Evolutionary conservation across 2,113 vertebrate species (phyloP).

Genomic region (Poeciliopsis retropinna): DNA sequence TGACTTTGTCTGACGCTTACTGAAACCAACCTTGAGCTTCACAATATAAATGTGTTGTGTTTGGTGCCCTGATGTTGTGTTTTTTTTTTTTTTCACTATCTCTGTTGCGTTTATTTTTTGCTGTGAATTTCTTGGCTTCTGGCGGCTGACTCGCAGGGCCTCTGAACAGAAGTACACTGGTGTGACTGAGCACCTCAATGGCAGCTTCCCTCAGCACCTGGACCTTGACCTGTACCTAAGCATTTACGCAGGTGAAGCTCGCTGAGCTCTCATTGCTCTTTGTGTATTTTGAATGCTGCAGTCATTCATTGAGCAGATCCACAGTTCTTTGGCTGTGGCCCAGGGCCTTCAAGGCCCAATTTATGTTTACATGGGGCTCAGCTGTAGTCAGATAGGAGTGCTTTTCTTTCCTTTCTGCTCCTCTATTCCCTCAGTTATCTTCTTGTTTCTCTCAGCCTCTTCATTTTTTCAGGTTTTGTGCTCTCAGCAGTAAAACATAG

Average conservation of each 20-base stretch:
- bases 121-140: conserved; percentile 67
- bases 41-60: conserved; percentile 44
- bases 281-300: conserved; percentile 64
- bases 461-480: conserved; percentile 51
- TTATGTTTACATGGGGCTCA: conserved; percentile 68
- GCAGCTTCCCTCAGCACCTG: conserved; percentile 69
- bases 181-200: conserved; percentile 66
- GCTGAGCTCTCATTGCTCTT: conserved; percentile 62
- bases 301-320: conserved; percentile 69
- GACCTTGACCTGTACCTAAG: conserved; percentile 89
- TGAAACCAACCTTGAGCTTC: conserved; percentile 64
- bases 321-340: conserved; percentile 74
- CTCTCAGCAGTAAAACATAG: conserved; percentile 43
- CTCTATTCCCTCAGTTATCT: conserved; percentile 66
- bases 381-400: conserved; percentile 69
- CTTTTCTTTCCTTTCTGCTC: conserved; percentile 60
- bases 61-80: conserved; percentile 30
- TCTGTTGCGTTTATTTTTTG: conserved; percentile 68
- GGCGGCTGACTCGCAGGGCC: conserved; percentile 72
- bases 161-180: conserved; percentile 78
- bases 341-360: conserved; percentile 79
- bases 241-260: conserved; percentile 90
- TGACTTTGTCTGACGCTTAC: conserved; percentile 51
- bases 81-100: conserved; percentile 22
- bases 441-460: conserved; percentile 60